phyloP scores from a whole-genome alignment of 1,140 invertebrate species.

The Drosophila sulfurigaster region DNA sequence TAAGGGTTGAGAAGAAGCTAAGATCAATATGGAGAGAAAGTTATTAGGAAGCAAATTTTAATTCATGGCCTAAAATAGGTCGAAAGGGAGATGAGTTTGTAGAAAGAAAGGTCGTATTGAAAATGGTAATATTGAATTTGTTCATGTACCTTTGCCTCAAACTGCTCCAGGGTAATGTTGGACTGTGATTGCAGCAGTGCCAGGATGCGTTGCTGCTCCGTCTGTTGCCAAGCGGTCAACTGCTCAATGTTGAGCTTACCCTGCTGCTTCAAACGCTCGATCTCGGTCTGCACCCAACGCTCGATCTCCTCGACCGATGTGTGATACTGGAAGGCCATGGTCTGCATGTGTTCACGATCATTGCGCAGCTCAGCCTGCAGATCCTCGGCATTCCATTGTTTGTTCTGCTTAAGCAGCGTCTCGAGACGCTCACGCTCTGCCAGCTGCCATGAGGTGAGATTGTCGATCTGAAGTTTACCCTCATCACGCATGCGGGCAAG shows the following conservation, averaged over 20 bases:
- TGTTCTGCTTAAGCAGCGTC: constrained; percentile 69
- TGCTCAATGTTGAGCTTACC: constrained; percentile 78
- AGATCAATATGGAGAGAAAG: not conserved
- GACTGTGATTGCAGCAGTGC: constrained; percentile 69
- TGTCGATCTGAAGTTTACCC: constrained; percentile 80
- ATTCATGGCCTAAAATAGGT: too few species aligned
- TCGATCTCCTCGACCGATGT: constrained; percentile 81
- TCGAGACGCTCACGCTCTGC: constrained; percentile 79
- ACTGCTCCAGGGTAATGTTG: constrained; percentile 74
- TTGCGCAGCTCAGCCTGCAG: constrained; percentile 65
- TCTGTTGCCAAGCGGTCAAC: constrained; percentile 74
- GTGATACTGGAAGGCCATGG: constrained; percentile 82
- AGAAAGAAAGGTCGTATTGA: too few species aligned
- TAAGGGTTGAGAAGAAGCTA: not conserved
- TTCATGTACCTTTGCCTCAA: constrained; percentile 60
- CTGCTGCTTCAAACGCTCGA: constrained; percentile 69
- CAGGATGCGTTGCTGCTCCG: constrained; percentile 73
- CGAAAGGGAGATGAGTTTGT: too few species aligned
- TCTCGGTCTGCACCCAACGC: constrained; percentile 73
- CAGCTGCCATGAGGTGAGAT: constrained; percentile 76
- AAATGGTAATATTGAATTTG: not conserved
- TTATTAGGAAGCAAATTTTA: too few species aligned
- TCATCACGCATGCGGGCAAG: constrained; percentile 77
- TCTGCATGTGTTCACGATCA: constrained; percentile 82
- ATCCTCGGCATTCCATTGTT: constrained; percentile 76